Evolutionary conservation across 2,888 invertebrate genomes (phyloP).

Genomic region (Himalopsyche kuldschensis): DNA sequence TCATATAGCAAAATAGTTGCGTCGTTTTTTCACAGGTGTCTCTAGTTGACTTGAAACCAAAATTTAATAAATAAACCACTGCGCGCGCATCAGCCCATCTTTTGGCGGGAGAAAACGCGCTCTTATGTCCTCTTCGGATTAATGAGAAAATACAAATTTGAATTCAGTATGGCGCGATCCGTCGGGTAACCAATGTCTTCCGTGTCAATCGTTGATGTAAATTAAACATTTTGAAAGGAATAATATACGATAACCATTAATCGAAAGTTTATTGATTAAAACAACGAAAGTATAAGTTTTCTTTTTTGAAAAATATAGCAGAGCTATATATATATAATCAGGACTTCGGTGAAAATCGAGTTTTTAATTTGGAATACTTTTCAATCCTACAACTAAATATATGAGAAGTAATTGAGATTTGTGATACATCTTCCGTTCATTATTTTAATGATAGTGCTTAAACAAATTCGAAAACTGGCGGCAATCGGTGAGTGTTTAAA

Average conservation of each 20-base stretch:
- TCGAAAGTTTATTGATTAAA: no score
- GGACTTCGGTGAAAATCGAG: no score
- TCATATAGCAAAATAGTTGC: neutral
- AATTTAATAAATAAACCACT: neutral
- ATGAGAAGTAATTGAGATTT: no score
- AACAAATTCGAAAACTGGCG: conserved; percentile 36
- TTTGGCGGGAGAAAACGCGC: conserved; percentile 32
- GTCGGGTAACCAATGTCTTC: neutral
- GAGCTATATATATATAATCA: no score
- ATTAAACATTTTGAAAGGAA: neutral
- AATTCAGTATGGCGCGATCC: neutral
- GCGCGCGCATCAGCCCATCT: conserved; percentile 21
- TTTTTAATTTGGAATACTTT: no score
- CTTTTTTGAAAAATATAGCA: no score
- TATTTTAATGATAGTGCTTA: conserved; percentile 31
- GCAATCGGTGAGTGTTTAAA: conserved; percentile 29
- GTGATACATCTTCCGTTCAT: no score
- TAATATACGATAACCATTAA: no score
- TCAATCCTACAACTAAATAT: no score
- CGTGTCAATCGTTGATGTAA: neutral
- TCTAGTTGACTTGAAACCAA: neutral
- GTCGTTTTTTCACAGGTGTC: neutral
- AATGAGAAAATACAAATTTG: neutral
- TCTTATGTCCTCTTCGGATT: neutral
- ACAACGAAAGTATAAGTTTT: no score